These are phyloP conservation scores for Haliclystus octoradiatus DNA, from an alignment of 30 jellyfish, hydroid and myxozoan species.

Conservation along the genomic window DNA sequence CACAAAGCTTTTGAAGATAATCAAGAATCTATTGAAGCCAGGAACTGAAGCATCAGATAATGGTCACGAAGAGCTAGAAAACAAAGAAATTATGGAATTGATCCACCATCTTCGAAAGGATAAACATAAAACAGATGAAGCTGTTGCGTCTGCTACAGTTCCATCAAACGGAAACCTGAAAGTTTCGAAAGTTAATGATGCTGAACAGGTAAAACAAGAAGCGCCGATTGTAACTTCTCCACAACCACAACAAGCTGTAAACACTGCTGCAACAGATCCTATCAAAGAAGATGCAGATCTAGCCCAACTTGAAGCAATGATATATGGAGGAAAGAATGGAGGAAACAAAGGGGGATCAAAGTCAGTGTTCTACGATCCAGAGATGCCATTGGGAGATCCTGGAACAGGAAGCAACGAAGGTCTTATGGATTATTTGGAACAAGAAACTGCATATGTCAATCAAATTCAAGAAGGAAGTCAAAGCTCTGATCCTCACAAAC, in stretches of 20 bases:
- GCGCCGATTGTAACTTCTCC: background rate
- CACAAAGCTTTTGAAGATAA: constrained; percentile 23
- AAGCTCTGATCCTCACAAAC: background rate
- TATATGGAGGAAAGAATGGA: background rate
- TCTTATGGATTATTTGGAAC: constrained; percentile 51
- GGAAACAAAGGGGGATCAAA: constrained; percentile 4
- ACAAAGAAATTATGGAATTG: constrained; percentile 1
- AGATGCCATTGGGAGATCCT: constrained; percentile 39
- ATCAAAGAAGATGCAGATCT: background rate
- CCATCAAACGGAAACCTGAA: too few species aligned
- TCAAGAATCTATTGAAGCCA: constrained; percentile 19
- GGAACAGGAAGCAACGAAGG: constrained; percentile 26
- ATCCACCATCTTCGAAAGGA: constrained; percentile 9
- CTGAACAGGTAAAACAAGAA: background rate
- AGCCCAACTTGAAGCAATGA: background rate
- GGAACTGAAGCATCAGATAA: constrained; percentile 3
- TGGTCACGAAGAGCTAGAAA: constrained; percentile 13
- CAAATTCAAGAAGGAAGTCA: constrained; percentile 77
- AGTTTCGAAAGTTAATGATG: constrained; percentile 4
- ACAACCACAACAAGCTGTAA: background rate
- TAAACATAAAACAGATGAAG: constrained; percentile 24
- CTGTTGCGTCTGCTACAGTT: background rate
- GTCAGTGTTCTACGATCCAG: constrained; percentile 30
- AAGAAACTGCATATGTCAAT: constrained; percentile 46
- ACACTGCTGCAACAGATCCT: background rate